Evolutionary conservation across 2,797 vertebrate genomes (phyloP).

Genomic region (Nyctalus aviator): DNA sequence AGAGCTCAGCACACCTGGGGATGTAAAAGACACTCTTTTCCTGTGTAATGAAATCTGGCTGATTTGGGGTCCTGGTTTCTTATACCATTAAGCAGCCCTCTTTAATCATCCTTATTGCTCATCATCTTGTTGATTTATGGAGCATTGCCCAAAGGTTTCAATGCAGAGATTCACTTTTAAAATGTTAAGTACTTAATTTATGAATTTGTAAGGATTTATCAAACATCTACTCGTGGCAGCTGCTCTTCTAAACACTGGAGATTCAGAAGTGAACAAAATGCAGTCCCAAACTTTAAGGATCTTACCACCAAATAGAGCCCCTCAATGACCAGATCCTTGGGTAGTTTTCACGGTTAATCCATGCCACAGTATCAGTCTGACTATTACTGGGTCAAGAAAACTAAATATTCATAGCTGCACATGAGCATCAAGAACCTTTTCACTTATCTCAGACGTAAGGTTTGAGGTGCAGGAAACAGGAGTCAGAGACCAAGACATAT

Average conservation of each 20-base stretch:
- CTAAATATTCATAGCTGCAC: neutral
- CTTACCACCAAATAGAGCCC: neutral
- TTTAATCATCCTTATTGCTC: neutral
- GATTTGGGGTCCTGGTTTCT: neutral
- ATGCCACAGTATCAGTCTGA: neutral
- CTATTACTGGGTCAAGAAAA: neutral
- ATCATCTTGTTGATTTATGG: neutral
- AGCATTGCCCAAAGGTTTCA: conserved; percentile 49
- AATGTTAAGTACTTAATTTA: conserved; percentile 24
- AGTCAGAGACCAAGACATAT: too few species aligned
- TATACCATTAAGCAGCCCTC: neutral
- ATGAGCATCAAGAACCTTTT: neutral
- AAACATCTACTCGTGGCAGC: neutral
- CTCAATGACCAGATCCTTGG: neutral
- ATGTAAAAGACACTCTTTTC: neutral
- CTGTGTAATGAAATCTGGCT: neutral
- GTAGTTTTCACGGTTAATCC: conserved; percentile 1
- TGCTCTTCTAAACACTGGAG: neutral
- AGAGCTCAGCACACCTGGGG: neutral
- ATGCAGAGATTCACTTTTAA: neutral
- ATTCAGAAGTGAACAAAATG: conserved; percentile 1
- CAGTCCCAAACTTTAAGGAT: neutral
- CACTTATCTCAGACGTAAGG: neutral
- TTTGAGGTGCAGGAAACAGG: too few species aligned
- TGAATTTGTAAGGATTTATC: neutral